Percentiles rank a stretch among this genome's conserved stretches.
These are phyloP conservation scores for Dicycla oo DNA, from an alignment of 2,888 invertebrate species.

Conservation along the genomic window DNA sequence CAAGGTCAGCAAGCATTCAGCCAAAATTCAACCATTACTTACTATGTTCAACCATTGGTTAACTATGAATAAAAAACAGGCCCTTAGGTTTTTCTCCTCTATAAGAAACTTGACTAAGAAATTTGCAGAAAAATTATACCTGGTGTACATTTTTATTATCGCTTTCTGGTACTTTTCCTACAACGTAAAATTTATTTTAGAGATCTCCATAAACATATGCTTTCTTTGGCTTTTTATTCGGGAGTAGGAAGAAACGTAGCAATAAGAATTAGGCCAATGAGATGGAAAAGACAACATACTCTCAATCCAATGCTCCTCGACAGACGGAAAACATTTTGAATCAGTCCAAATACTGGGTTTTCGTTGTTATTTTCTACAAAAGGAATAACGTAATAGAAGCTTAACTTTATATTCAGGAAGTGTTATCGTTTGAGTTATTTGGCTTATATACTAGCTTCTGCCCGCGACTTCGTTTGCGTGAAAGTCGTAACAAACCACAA, in stretches of 20 bases:
- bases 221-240: not conserved
- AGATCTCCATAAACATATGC: conserved; percentile 6
- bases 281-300: conserved; percentile 35
- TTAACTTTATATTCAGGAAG: too few species aligned
- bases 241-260: not conserved
- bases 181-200: not conserved
- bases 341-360: conserved; percentile 14
- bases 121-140: too few species aligned
- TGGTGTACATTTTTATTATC: not conserved
- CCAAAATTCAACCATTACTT: too few species aligned
- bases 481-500: too few species aligned
- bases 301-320: conserved; percentile 4
- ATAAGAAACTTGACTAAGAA: too few species aligned
- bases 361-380: conserved; percentile 24
- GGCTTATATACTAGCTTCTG: too few species aligned
- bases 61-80: too few species aligned
- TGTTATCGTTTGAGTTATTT: too few species aligned
- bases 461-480: too few species aligned
- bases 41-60: too few species aligned
- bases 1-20: too few species aligned
- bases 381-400: not conserved
- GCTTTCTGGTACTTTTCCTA: conserved; percentile 6
- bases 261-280: conserved; percentile 43
- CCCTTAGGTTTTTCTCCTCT: too few species aligned
- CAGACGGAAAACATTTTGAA: conserved; percentile 25